Evolutionary conservation across 1,140 invertebrate genomes (phyloP).

Genomic region (Hestina assimilis): DNA sequence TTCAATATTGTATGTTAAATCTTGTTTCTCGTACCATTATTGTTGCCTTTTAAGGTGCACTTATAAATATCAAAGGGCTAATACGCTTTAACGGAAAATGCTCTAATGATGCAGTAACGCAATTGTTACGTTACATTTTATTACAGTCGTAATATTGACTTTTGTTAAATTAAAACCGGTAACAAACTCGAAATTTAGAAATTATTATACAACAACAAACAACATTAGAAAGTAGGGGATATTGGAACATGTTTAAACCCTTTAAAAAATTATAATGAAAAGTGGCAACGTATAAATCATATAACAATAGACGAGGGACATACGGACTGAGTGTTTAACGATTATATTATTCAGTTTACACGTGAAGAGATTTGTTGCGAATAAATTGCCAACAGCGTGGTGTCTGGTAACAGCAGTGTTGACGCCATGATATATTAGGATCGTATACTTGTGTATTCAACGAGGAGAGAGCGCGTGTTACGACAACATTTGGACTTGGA

Average conservation of each 20-base stretch:
- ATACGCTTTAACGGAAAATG: too few species aligned
- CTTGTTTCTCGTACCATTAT: too few species aligned
- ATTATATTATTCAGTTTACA: slow-evolving; percentile 3
- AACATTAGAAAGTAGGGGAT: slow-evolving; percentile 1
- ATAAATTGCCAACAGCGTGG: slow-evolving; percentile 40
- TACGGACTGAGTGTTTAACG: slow-evolving; percentile 2
- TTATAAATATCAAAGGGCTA: too few species aligned
- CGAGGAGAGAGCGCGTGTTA: too few species aligned
- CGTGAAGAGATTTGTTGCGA: slow-evolving; percentile 45
- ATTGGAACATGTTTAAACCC: slow-evolving; percentile 21
- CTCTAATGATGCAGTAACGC: too few species aligned
- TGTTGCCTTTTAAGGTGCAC: too few species aligned
- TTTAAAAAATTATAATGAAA: background rate
- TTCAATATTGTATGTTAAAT: too few species aligned
- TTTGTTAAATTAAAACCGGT: too few species aligned
- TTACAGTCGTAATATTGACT: too few species aligned
- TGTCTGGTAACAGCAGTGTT: slow-evolving; percentile 34
- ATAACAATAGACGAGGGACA: slow-evolving; percentile 6
- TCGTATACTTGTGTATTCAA: background rate
- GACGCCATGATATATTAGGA: background rate
- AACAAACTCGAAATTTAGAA: too few species aligned
- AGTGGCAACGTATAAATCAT: slow-evolving; percentile 10
- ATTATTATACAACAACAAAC: background rate
- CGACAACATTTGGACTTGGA: too few species aligned
- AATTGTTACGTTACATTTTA: too few species aligned